Percentiles rank a stretch among this genome's conserved stretches.
These are phyloP conservation scores for Sceloporus tristichus DNA, from an alignment of 2,113 vertebrate genomes.

Conservation along the genomic window DNA sequence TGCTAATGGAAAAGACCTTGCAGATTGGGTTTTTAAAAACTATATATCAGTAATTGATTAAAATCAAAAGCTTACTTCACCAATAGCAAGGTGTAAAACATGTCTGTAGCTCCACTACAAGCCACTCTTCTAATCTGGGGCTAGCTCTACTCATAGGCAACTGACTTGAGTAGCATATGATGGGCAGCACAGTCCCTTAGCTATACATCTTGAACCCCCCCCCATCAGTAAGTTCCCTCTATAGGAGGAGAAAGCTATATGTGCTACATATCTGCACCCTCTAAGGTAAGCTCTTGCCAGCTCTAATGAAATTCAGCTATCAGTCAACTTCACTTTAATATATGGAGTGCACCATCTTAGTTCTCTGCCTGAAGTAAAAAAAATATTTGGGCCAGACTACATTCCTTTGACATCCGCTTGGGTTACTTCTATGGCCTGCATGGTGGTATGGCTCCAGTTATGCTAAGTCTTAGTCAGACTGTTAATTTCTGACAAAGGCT, in stretches of 20 bases:
- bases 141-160: neutral
- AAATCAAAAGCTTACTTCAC: conserved; percentile 1
- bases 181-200: neutral
- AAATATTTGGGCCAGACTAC: no score
- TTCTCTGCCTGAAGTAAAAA: no score
- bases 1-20: conserved; percentile 55
- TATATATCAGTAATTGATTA: conserved; percentile 12
- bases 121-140: neutral
- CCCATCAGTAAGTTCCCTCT: neutral
- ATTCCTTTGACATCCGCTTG: neutral
- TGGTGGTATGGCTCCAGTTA: neutral
- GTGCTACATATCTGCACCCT: neutral
- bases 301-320: neutral
- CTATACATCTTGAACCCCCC: neutral
- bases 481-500: neutral
- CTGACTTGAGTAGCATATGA: neutral
- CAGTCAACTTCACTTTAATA: neutral
- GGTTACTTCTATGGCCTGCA: neutral
- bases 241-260: neutral
- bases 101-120: no score
- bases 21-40: conserved; percentile 29
- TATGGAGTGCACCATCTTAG: no score
- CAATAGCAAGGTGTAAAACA: neutral
- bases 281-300: neutral
- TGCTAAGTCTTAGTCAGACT: neutral